Percentiles rank a stretch among this genome's conserved stretches.
Evolutionary conservation across 1,140 invertebrate species (phyloP).

Genomic region (Cydia amplana): DNA sequence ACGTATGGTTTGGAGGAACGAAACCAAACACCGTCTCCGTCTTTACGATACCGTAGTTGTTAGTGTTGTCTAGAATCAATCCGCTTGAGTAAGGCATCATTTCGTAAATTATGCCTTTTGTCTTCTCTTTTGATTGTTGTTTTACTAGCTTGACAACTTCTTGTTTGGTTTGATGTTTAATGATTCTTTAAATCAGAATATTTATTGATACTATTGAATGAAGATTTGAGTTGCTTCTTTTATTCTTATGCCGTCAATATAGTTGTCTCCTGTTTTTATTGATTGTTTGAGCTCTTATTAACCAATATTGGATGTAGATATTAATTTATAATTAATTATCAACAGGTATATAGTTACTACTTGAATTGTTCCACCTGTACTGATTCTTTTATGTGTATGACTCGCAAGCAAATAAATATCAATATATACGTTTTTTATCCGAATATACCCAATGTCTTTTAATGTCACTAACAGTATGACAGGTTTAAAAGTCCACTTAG

Average conservation of each 20-base stretch:
- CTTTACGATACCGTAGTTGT: conserved; percentile 58
- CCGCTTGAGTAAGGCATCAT: conserved; percentile 57
- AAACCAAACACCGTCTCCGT: conserved; percentile 57
- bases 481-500: conserved; percentile 24
- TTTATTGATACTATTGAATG: too few relatives aligned
- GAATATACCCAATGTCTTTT: not conserved
- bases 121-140: not conserved
- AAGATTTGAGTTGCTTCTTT: too few relatives aligned
- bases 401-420: too few relatives aligned
- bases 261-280: too few relatives aligned
- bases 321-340: too few relatives aligned
- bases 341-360: too few relatives aligned
- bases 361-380: too few relatives aligned
- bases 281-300: too few relatives aligned
- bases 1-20: conserved; percentile 40
- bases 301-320: too few relatives aligned
- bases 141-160: not conserved
- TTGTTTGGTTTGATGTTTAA: not conserved
- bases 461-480: conserved; percentile 14
- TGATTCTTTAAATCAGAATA: too few relatives aligned
- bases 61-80: conserved; percentile 53
- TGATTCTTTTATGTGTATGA: too few relatives aligned
- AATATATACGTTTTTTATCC: not conserved
- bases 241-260: too few relatives aligned
- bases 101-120: conserved; percentile 22